Base-by-base conservation (phyloP, 92 coral and sea anemone genomes). In the Phenganax marumi region DNA sequence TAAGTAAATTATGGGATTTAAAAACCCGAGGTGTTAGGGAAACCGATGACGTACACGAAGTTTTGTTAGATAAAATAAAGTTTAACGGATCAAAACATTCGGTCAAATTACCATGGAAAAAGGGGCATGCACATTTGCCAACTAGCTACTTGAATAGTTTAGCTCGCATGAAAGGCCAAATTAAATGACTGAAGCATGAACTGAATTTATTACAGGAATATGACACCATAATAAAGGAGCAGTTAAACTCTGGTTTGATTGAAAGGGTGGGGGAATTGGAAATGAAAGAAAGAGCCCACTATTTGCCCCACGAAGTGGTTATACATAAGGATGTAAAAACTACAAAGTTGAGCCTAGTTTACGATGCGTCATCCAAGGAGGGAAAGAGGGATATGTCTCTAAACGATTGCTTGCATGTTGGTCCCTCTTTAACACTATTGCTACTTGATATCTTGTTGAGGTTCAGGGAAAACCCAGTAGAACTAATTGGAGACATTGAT, bases 21-120 rank as follows among this genome's bases (percentile, higher is more conserved):
- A 90, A 87, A 68, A 87, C 90, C 21, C 39, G 84, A 13, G 91
- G 93, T 33, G 68, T 90, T 21, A 70, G 66, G 51, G 87, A 64
- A 61, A 47, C 33, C 8, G 49, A 76, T 70, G 73, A 60, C 16
- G 91, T 89, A 21, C 79, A 89, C 7, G 88, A 86, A 22, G 90
- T 68, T 1, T 86, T 86, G 53, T 24, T 22, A 0, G 90, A 86
- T 33, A 86, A 26, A 52, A 86, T 82, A 1, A 61, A 3, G 68
- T n/a, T n/a, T n/a, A n/a, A n/a, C n/a, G n/a, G n/a, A n/a, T n/a
- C n/a, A n/a, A n/a, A n/a, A n/a, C n/a, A n/a, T n/a, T n/a, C n/a
- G n/a, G n/a, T n/a, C n/a, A n/a, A n/a, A n/a, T n/a, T n/a, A n/a
- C n/a, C n/a, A n/a, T n/a, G n/a, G n/a, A n/a, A n/a, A n/a, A n/a